phyloP scores from a whole-genome alignment of 1,140 invertebrate species.

The Pseudomyrmex gracilis region DNA sequence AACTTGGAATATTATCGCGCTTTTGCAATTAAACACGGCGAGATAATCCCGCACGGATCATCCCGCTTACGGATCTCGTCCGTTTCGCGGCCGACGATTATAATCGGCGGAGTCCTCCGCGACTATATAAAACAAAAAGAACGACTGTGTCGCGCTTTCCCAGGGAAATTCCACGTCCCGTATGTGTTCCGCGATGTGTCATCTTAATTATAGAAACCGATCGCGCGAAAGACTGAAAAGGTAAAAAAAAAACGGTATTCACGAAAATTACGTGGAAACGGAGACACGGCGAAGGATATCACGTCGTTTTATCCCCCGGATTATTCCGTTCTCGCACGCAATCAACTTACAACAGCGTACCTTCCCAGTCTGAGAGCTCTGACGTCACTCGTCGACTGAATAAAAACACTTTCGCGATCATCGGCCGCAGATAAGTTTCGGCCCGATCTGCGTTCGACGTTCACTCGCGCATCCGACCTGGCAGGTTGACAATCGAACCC shows the following conservation, averaged over 20 bases:
- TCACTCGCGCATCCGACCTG: conserved; percentile 12
- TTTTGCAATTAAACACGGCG: too few relatives aligned
- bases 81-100: too few relatives aligned
- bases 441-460: neutral
- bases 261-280: neutral
- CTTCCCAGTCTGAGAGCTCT: conserved; percentile 17
- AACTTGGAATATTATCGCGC: too few relatives aligned
- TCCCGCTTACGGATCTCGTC: too few relatives aligned
- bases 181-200: conserved; percentile 11
- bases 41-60: too few relatives aligned
- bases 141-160: neutral
- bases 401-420: conserved; percentile 31
- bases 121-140: too few relatives aligned
- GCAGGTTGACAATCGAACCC: neutral
- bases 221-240: too few relatives aligned
- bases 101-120: too few relatives aligned
- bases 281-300: neutral
- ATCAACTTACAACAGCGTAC: conserved; percentile 24
- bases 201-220: conserved; percentile 35
- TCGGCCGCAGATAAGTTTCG: conserved; percentile 46
- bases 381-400: conserved; percentile 32
- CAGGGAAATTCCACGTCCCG: conserved; percentile 16
- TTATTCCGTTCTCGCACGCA: conserved; percentile 27
- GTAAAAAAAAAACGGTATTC: neutral
- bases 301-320: neutral